phyloP scores from a whole-genome alignment of 2,888 invertebrate species.

The Idaea dimidiata region DNA sequence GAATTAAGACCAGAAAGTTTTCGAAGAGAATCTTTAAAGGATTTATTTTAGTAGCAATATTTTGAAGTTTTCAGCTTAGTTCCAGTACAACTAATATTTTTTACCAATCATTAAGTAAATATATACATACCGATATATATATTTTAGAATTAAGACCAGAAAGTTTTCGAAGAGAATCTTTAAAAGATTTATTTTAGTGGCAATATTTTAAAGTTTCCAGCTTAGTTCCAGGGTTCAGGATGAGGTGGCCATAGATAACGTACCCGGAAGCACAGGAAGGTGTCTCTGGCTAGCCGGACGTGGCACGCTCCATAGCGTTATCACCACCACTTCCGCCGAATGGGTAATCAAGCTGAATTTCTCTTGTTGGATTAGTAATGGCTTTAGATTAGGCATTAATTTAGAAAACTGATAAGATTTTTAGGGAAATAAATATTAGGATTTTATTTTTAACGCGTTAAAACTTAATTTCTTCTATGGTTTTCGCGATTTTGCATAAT shows the following conservation, averaged over 20 bases:
- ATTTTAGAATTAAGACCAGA: not conserved
- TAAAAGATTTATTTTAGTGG: not conserved
- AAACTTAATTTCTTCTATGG: too few species aligned
- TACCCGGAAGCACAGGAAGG: constrained; percentile 45
- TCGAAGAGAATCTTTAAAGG: not conserved
- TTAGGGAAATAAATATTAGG: constrained; percentile 3
- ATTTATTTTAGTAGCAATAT: not conserved
- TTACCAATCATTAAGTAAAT: too few species aligned
- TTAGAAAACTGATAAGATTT: not conserved
- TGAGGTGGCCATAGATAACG: constrained; percentile 39
- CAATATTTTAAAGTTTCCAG: not conserved
- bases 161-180: not conserved
- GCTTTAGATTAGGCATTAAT: not conserved
- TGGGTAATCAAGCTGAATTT: constrained; percentile 17
- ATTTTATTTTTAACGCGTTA: too few species aligned
- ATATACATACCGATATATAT: too few species aligned
- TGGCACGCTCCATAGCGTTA: constrained; percentile 43
- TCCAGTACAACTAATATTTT: too few species aligned
- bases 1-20: not conserved
- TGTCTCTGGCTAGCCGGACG: constrained; percentile 45
- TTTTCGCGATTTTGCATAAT: too few species aligned
- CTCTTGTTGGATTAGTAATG: constrained; percentile 15
- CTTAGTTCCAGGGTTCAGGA: constrained; percentile 19
- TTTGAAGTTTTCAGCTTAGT: constrained; percentile 3
- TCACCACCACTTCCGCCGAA: constrained; percentile 35